Evolutionary conservation across 2,888 invertebrate species (phyloP).

Genomic region (Sesia apiformis): DNA sequence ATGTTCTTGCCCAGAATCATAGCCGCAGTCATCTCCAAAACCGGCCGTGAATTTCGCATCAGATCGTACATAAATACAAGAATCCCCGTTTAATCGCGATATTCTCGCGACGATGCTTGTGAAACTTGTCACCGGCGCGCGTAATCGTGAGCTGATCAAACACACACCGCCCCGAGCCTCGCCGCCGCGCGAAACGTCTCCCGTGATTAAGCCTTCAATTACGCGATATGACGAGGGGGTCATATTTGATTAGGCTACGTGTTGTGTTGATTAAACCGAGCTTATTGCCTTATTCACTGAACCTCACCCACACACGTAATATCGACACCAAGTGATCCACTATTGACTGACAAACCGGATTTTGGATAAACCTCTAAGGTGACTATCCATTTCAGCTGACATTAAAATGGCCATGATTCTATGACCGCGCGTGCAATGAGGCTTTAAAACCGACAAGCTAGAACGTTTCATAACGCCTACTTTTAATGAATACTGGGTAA

Average conservation of each 20-base stretch:
- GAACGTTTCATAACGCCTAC: not conserved
- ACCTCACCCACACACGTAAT: slow-evolving; percentile 37
- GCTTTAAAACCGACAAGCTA: no score
- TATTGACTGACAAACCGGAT: slow-evolving; percentile 30
- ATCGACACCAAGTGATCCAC: slow-evolving; percentile 19
- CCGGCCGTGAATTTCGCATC: not conserved
- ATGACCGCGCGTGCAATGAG: slow-evolving; percentile 17
- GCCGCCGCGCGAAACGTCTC: slow-evolving; percentile 49
- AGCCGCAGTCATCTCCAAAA: no score
- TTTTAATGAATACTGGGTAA: slow-evolving; percentile 5
- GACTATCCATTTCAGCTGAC: slow-evolving; percentile 33
- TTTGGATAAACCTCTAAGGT: slow-evolving; percentile 25
- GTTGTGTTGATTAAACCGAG: slow-evolving; percentile 71
- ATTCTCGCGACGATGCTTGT: slow-evolving; percentile 15
- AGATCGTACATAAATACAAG: not conserved
- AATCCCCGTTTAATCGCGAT: slow-evolving; percentile 9
- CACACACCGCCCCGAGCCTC: slow-evolving; percentile 25
- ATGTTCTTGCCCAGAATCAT: no score
- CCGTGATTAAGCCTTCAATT: slow-evolving; percentile 70
- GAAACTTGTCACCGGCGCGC: slow-evolving; percentile 34
- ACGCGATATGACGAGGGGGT: slow-evolving; percentile 67
- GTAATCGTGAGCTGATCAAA: slow-evolving; percentile 58
- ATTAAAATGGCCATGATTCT: slow-evolving; percentile 42
- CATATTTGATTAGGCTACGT: slow-evolving; percentile 71
- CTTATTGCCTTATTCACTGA: slow-evolving; percentile 68